These are phyloP conservation scores for Aegotheles bennettii DNA, from an alignment of 2,113 vertebrate species.

Conservation along the genomic window DNA sequence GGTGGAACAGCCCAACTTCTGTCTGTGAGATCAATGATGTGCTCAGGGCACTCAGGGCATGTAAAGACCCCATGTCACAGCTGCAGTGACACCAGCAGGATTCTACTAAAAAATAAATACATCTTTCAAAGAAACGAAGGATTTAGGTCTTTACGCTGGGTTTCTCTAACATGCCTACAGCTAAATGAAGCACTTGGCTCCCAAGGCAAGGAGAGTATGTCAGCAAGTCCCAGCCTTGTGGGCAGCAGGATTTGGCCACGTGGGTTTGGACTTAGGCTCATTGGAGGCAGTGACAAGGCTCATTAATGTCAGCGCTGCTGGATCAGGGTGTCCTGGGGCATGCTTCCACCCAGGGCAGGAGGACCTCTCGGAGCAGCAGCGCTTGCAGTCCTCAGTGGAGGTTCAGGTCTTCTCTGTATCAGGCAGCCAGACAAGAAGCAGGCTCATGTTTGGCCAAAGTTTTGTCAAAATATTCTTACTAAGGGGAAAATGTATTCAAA, in stretches of 20 bases:
- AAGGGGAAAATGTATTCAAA: not conserved
- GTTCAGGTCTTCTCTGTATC: not conserved
- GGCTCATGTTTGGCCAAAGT: not conserved
- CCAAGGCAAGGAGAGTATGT: not conserved
- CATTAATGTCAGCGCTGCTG: not conserved
- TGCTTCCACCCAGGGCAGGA: not conserved
- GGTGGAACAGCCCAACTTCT: not conserved
- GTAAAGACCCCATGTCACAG: rapidly evolving
- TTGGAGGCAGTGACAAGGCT: not conserved
- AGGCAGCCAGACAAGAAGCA: not conserved
- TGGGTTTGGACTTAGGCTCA: not conserved
- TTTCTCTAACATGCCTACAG: not conserved
- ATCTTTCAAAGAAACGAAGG: not conserved
- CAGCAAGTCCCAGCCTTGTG: not conserved
- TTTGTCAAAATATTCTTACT: not conserved
- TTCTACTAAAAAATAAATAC: not conserved
- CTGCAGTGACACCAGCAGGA: not conserved
- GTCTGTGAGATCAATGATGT: not conserved
- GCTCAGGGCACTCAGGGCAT: not conserved
- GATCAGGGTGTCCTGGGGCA: not conserved
- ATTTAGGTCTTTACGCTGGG: not conserved
- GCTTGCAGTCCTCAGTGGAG: not conserved
- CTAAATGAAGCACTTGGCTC: not conserved
- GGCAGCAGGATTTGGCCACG: not conserved
- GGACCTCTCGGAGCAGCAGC: rapidly evolving